Conservation (phyloP, 1,140 invertebrate species). For the Galleria mellonella region DNA sequence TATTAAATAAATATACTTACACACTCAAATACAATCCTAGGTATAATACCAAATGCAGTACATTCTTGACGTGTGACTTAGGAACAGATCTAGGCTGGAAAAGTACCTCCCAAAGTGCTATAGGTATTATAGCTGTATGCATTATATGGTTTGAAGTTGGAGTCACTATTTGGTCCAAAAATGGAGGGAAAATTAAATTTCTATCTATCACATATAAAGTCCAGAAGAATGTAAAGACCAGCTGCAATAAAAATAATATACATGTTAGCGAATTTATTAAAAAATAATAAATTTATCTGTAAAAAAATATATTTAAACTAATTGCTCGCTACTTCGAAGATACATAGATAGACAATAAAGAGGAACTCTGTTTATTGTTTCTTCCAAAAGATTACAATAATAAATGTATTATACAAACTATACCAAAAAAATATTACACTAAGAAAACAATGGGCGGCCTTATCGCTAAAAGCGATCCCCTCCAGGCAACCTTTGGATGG, state of each 20-base stretch:
- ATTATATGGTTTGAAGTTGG: slow-evolving; percentile 39
- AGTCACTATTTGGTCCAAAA: slow-evolving; percentile 35
- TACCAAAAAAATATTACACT: no score
- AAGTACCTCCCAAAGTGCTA: slow-evolving; percentile 22
- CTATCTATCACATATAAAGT: slow-evolving; percentile 38
- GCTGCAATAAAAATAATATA: slow-evolving; percentile 25
- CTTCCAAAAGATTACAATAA: no score
- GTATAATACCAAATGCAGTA: background rate
- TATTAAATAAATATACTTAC: slow-evolving; percentile 7
- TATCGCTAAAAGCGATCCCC: no score
- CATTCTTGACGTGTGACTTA: slow-evolving; percentile 2
- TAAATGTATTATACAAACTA: no score
- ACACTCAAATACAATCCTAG: slow-evolving; percentile 1
- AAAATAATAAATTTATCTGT: no score
- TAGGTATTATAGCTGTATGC: slow-evolving; percentile 28
- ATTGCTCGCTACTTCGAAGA: no score
- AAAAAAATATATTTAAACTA: no score
- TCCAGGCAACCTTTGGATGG: no score
- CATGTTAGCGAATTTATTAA: no score
- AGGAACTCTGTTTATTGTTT: no score
- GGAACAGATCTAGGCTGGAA: background rate
- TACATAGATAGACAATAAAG: no score
- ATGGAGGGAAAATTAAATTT: slow-evolving; percentile 37
- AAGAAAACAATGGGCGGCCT: no score
- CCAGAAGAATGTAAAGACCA: slow-evolving; percentile 40